Base-by-base conservation (phyloP, 2,888 invertebrate species). In the Anthoptus insignis region DNA sequence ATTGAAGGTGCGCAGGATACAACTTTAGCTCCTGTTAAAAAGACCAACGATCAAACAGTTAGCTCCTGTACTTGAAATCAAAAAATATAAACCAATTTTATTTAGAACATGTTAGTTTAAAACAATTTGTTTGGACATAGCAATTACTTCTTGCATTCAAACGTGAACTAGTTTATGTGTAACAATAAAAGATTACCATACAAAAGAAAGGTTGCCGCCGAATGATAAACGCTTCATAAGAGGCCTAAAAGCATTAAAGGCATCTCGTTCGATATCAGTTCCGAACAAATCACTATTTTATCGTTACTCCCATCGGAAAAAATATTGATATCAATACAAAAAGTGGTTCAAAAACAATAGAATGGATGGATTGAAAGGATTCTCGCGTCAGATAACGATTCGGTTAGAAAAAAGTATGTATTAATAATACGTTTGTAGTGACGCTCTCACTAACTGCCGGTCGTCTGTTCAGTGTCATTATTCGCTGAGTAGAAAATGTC, bases 261-360 rank as follows among this genome's bases (percentile, higher is more conserved):
- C 88, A 88, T 86, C 82, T 82, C 79, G 78, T 75, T 80, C 84
- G 85, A 88, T 91, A 92, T 91, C 88, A 84, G 80, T 83, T 87
- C 81, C 74, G 89, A 89, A 91, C 91, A 91, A 92, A 92, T 92
- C 91, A 91, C 89, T 83, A 82, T 83, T 89, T 91, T 92, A 92
- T 92, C 92, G 85, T 78, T 82, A 81, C 84, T 81, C 80, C 82
- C 82, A 92, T 92, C 92, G 87, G 86, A 90, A 92, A 92, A 93
- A 92, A 90, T 88, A 90, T 89, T 88, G 90, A 90, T 91, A 91
- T 90, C 91, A 87, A 86, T 81, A 89, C 83, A 92, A 93, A 91
- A 91, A 91, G 86, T 82, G 86, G 78, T 80, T 83, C 84, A 93
- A 91, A 93, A 93, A 93, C 93, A 93, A 93, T 91, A 88, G 91